These are phyloP conservation scores for Platanista minor DNA, from an alignment of 2,113 vertebrate genomes.

Conservation along the genomic window DNA sequence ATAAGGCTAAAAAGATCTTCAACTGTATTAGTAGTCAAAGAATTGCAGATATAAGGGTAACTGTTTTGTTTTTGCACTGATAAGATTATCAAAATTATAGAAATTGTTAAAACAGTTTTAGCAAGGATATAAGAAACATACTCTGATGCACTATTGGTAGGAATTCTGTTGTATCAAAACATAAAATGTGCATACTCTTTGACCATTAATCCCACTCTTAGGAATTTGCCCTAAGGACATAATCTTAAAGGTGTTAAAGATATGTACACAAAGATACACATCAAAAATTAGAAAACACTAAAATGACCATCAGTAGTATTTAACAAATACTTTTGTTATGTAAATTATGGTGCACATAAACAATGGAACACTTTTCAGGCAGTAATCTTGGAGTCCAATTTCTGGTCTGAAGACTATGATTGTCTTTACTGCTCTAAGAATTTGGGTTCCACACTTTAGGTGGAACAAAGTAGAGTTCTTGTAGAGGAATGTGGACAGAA, in stretches of 20 bases:
- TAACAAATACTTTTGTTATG: not conserved
- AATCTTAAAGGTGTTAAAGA: conserved; percentile 3
- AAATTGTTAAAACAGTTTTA: conserved; percentile 11
- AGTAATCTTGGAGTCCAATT: conserved; percentile 5
- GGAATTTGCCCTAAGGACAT: not conserved
- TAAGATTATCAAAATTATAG: not conserved
- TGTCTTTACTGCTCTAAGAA: not conserved
- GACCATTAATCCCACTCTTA: not conserved
- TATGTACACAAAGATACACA: not conserved
- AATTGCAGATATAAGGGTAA: not conserved
- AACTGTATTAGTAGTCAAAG: conserved; percentile 17
- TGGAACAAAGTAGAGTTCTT: conserved; percentile 2
- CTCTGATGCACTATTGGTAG: not conserved
- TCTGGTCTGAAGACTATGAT: not conserved
- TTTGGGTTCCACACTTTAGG: conserved; percentile 7
- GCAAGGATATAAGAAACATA: not conserved
- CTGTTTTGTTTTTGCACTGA: not conserved
- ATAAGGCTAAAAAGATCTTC: not conserved
- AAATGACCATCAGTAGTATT: not conserved
- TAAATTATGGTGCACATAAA: not conserved
- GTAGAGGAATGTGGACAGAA: not conserved
- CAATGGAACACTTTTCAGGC: not conserved
- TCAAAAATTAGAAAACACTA: not conserved
- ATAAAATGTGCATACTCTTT: not conserved
- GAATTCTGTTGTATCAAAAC: conserved; percentile 20